A percentile compares a stretch with the other conserved stretches of the same genome.
Evolutionary conservation across 2,113 vertebrate species (phyloP).

Genomic region (Sander vitreus): DNA sequence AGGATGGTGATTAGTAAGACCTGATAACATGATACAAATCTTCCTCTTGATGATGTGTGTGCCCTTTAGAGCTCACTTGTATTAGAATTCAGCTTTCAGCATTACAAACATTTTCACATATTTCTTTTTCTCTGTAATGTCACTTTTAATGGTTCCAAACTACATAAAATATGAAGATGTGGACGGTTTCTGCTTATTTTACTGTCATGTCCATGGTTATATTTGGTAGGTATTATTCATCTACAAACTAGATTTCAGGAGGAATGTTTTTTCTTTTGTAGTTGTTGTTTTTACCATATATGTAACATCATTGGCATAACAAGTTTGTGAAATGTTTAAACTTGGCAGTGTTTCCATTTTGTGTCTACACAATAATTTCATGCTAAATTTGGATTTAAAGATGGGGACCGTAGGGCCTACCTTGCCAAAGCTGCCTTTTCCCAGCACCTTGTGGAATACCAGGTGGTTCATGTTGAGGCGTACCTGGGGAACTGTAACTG

Average conservation of each 20-base stretch:
- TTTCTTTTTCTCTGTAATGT: not conserved
- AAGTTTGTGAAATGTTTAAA: not conserved
- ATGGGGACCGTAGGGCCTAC: constrained; percentile 72
- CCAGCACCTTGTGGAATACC: constrained; percentile 94
- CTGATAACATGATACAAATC: not conserved
- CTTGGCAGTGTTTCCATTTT: not conserved
- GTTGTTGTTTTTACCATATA: no score
- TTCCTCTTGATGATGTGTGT: not conserved
- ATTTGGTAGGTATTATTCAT: not conserved
- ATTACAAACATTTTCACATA: not conserved
- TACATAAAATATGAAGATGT: not conserved
- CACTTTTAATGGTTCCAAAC: not conserved
- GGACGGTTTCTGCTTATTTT: not conserved
- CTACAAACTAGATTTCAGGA: not conserved
- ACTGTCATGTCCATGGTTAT: not conserved
- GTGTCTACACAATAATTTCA: not conserved
- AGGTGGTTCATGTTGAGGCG: constrained; percentile 88
- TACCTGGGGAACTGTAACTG: constrained; percentile 40
- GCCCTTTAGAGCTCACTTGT: not conserved
- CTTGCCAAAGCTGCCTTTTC: constrained; percentile 99
- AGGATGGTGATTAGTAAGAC: not conserved
- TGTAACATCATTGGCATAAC: not conserved
- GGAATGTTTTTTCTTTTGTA: not conserved
- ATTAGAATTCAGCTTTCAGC: constrained; percentile 10
- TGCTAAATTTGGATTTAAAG: not conserved